Conservation (phyloP, 2,888 invertebrate genomes). For the Harpalus rubripes region DNA sequence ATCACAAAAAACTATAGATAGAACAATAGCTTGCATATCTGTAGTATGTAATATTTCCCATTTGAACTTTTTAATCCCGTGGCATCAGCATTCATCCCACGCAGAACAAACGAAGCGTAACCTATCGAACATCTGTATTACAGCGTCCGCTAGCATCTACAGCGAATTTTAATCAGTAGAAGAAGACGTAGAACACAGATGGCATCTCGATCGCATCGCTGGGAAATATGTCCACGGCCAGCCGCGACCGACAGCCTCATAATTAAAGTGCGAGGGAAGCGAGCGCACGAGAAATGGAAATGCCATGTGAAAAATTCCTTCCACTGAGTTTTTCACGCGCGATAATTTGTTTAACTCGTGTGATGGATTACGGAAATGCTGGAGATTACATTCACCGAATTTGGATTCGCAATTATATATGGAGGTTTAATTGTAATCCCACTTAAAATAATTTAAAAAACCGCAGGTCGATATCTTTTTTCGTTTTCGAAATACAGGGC, state of each 20-base stretch:
- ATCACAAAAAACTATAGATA: not conserved
- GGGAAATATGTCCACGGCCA: slow-evolving; percentile 37
- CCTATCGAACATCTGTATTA: slow-evolving; percentile 32
- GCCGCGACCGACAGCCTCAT: slow-evolving; percentile 32
- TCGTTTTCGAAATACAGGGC: too few species aligned
- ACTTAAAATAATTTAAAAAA: not conserved
- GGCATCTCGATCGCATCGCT: slow-evolving; percentile 24
- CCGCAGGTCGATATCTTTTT: too few species aligned
- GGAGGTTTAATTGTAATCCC: not conserved
- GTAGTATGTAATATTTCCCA: not conserved
- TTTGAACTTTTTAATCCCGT: slow-evolving; percentile 27
- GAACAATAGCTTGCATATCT: not conserved
- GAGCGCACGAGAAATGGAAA: slow-evolving; percentile 46
- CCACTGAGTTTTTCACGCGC: slow-evolving; percentile 14
- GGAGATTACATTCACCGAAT: not conserved
- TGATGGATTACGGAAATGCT: slow-evolving; percentile 15
- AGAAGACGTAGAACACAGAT: slow-evolving; percentile 14
- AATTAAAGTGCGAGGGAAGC: slow-evolving; percentile 48
- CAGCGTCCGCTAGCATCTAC: not conserved
- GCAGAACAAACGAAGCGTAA: slow-evolving; percentile 22
- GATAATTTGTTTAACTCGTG: slow-evolving; percentile 37
- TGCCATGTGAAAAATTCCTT: slow-evolving; percentile 52
- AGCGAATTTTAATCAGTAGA: slow-evolving; percentile 51
- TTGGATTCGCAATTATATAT: not conserved
- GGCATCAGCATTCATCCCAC: slow-evolving; percentile 4